A percentile compares a stretch with the other conserved stretches of the same genome.
Conservation (phyloP, 2,888 invertebrate species). For the Sinopyrophorus schimmeli region DNA sequence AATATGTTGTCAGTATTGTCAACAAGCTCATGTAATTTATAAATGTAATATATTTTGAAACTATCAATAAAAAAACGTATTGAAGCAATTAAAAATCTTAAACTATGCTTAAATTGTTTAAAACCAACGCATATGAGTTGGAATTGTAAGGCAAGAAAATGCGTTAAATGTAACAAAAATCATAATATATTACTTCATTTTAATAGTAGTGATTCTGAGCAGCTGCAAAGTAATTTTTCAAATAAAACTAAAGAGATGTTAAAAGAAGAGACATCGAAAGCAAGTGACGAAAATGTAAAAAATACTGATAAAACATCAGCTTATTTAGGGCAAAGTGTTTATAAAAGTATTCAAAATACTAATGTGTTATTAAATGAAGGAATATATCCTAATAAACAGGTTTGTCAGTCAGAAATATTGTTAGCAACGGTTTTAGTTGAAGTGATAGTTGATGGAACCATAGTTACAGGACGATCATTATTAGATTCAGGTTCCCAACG, state of each 20-base stretch:
- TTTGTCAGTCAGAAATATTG: slow-evolving; percentile 13
- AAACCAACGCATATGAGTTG: slow-evolving; percentile 13
- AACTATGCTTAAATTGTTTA: slow-evolving; percentile 28
- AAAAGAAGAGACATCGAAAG: slow-evolving; percentile 15
- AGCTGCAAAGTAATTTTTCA: not conserved
- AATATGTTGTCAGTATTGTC: slow-evolving; percentile 11
- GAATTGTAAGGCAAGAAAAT: slow-evolving; percentile 17
- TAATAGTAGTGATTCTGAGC: slow-evolving; percentile 1
- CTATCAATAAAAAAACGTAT: slow-evolving; percentile 13
- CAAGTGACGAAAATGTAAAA: too few relatives aligned
- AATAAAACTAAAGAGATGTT: not conserved
- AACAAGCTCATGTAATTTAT: slow-evolving; percentile 4
- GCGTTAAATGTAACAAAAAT: slow-evolving; percentile 21
- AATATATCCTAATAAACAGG: too few relatives aligned
- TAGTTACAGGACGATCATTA: slow-evolving; percentile 12
- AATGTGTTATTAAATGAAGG: too few relatives aligned
- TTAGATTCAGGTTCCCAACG: slow-evolving; percentile 27
- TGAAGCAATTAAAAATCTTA: slow-evolving; percentile 11
- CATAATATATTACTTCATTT: slow-evolving; percentile 29
- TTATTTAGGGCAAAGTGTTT: too few relatives aligned
- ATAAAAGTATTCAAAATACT: too few relatives aligned
- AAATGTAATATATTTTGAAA: slow-evolving; percentile 7
- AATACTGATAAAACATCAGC: too few relatives aligned
- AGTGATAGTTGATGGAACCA: slow-evolving; percentile 4
- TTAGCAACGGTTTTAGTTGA: slow-evolving; percentile 22